Percentiles rank a stretch among this genome's conserved stretches.
Evolutionary conservation across 2,113 vertebrate species (phyloP).

Genomic region (Epinephelus fuscoguttatus): DNA sequence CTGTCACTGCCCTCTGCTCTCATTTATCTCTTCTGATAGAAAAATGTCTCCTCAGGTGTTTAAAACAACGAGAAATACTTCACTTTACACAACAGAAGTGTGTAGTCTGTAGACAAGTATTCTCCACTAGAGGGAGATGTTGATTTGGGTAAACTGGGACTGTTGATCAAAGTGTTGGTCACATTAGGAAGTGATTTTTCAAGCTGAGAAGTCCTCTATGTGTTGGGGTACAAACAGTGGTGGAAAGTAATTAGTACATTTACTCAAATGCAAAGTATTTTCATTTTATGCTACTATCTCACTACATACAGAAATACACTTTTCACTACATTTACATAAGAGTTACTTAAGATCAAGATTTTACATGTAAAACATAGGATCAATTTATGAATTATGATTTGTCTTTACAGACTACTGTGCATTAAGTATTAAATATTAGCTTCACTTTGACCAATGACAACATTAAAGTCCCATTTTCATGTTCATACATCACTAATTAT

Average conservation of each 20-base stretch:
- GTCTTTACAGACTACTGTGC: not conserved
- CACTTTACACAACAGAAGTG: accelerated
- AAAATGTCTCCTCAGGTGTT: too few species aligned
- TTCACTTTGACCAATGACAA: not conserved
- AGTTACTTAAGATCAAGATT: not conserved
- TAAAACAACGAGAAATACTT: not conserved
- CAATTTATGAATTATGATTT: not conserved
- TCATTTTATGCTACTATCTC: not conserved
- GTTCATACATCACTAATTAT: not conserved
- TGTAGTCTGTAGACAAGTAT: not conserved
- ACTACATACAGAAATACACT: not conserved
- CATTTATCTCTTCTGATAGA: not conserved
- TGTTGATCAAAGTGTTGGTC: not conserved
- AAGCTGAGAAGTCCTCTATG: not conserved
- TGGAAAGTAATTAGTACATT: not conserved
- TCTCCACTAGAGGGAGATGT: constrained; percentile 66
- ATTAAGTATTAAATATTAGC: not conserved
- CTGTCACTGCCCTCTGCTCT: constrained; percentile 1
- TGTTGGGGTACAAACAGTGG: not conserved
- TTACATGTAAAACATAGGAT: not conserved
- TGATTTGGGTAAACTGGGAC: not conserved
- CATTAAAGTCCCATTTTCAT: not conserved
- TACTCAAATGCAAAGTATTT: not conserved
- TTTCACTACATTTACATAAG: not conserved
- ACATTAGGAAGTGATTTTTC: not conserved